Evolutionary conservation across 2,888 invertebrate genomes (phyloP), one percentile per base, ranked within the genome.

Genomic region (Lithophane ornitopus): DNA sequence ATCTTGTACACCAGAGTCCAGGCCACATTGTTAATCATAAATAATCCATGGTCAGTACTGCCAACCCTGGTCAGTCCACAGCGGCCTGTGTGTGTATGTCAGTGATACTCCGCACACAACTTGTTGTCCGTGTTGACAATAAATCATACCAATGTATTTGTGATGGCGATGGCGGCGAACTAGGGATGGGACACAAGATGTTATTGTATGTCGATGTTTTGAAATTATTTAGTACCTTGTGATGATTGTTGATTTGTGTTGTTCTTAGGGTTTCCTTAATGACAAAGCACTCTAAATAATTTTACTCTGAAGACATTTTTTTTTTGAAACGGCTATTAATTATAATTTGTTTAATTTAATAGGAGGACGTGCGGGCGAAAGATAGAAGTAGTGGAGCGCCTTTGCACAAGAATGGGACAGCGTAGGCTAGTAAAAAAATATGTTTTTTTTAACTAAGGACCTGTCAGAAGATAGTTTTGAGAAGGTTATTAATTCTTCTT

Each of bases 131-230:
- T 95, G 95, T 95, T 93, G 92, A 93, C 93, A 92, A 95, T 96
- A 96, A 96, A 96, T 96, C 96, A 96, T 96, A 95, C 91, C 92
- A 94, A 94, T 96, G 96, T 95, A 95, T 95, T 96, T 95, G 96
- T 96, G 95, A 95, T 94, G 94, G 92, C 79, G 76, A 95, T 94
- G 94, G 92, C 79, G 78, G 80, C 76, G 7, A 6, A 9, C 62
- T 84, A 83, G 76, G 61, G 83, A 74, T 74, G 83, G 54, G 83
- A 73, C 54, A 19, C 0, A 22, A 7, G 7, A 3, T 19, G 6
- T 4, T 49, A 70, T 62, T 26, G 41, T 67, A 34, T 26, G n/a
- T 81, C 75, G 70, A 73, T 75, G 63, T 59, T 82, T 39, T 63
- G 44, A 44, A 0, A 28, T 41, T n/a, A n/a, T 61, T 59, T 22